A percentile compares a stretch with the other conserved stretches of the same genome.
phyloP scores from a whole-genome alignment of 92 coral and sea anemone genomes.

The Siderastrea radians region DNA sequence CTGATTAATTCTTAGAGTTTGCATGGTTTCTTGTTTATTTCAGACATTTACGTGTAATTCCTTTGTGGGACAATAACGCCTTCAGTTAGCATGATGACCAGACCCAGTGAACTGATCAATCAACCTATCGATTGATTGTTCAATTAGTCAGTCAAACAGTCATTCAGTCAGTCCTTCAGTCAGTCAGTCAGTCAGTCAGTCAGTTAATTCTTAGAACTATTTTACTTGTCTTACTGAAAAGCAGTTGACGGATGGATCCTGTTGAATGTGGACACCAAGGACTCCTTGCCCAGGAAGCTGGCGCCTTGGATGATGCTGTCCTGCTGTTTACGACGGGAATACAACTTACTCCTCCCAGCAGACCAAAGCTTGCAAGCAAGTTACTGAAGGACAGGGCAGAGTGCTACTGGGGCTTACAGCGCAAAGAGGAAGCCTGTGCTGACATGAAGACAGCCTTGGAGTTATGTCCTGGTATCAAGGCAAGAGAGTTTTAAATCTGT shows the following conservation, averaged over 20 bases:
- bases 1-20: too few species aligned
- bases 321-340: slow-evolving; percentile 38
- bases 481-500: background rate
- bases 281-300: slow-evolving; percentile 21
- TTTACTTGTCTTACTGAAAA: background rate
- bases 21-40: too few species aligned
- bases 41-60: too few species aligned
- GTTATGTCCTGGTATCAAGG: slow-evolving; percentile 38
- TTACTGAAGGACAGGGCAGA: slow-evolving; percentile 65
- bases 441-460: slow-evolving; percentile 68
- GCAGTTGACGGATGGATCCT: slow-evolving; percentile 24
- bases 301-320: slow-evolving; percentile 46
- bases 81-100: too few species aligned
- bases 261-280: slow-evolving; percentile 31
- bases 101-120: too few species aligned
- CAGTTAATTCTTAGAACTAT: too few species aligned
- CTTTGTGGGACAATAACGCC: too few species aligned
- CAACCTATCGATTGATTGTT: too few species aligned
- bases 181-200: too few species aligned
- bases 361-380: slow-evolving; percentile 49
- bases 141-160: too few species aligned
- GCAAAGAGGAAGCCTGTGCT: slow-evolving; percentile 49
- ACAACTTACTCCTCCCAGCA: slow-evolving; percentile 50
- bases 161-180: too few species aligned
- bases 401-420: slow-evolving; percentile 59